A percentile compares a stretch with the other conserved stretches of the same genome.
phyloP scores from a whole-genome alignment of 30 jellyfish, hydroid and myxozoan genomes.

The Pelagia noctiluca region DNA sequence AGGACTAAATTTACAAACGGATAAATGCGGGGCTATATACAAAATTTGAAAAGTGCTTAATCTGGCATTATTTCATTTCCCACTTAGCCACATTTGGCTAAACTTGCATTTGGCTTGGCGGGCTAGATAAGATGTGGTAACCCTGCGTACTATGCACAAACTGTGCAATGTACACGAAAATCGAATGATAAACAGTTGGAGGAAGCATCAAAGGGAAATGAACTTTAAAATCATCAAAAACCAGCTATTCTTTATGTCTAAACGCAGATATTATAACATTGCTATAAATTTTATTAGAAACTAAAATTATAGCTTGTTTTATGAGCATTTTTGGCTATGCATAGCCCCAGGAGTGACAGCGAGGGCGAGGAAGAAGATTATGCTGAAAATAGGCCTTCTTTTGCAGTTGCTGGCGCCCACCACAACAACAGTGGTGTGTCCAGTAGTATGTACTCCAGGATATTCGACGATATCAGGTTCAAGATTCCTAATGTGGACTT shows the following conservation, averaged over 20 bases:
- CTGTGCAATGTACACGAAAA: neutral
- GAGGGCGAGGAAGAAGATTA: neutral
- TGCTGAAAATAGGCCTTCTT: neutral
- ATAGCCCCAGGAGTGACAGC: neutral
- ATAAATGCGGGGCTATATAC: neutral
- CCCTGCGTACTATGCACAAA: neutral
- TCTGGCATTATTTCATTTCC: neutral
- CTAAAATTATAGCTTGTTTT: neutral
- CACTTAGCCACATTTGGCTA: neutral
- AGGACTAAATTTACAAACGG: neutral
- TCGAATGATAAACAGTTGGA: constrained; percentile 10
- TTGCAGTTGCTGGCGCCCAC: constrained; percentile 3
- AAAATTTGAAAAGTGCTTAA: neutral
- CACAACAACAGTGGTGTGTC: constrained; percentile 23
- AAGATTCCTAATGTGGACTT: constrained; percentile 57
- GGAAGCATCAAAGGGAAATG: neutral
- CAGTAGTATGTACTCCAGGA: constrained; percentile 53
- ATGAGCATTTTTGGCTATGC: neutral
- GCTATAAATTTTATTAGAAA: neutral
- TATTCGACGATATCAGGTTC: constrained; percentile 44
- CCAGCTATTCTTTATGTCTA: no score
- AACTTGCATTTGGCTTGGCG: no score
- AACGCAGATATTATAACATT: neutral
- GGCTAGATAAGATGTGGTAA: no score
- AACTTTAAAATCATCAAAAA: neutral